phyloP scores from a whole-genome alignment of 2,888 invertebrate genomes.

The Himalopsyche kuldschensis region DNA sequence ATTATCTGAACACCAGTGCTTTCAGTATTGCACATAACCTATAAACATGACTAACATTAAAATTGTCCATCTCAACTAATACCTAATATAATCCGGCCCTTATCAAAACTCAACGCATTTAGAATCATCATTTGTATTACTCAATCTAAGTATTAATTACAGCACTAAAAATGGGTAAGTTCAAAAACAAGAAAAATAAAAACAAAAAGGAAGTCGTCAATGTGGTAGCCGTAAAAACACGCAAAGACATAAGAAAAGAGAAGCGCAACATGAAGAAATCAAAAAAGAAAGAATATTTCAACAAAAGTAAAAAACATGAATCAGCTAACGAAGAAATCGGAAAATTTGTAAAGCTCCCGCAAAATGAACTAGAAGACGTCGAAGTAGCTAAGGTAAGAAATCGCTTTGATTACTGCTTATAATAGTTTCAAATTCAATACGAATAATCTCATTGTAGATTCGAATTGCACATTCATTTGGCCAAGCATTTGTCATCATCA shows the following conservation, averaged over 20 bases:
- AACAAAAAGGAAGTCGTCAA: constrained; percentile 39
- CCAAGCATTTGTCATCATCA: too few relatives aligned
- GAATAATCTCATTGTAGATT: too few relatives aligned
- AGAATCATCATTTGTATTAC: too few relatives aligned
- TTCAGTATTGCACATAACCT: too few relatives aligned
- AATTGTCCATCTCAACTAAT: too few relatives aligned
- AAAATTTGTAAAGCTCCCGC: constrained; percentile 43
- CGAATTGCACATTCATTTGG: too few relatives aligned
- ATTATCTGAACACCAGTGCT: too few relatives aligned
- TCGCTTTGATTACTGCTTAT: background rate
- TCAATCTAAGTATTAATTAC: too few relatives aligned
- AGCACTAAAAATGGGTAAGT: constrained; percentile 24
- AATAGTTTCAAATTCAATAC: background rate
- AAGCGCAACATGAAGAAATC: constrained; percentile 70
- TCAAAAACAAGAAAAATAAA: constrained; percentile 30
- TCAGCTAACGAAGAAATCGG: constrained; percentile 35
- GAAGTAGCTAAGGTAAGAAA: background rate
- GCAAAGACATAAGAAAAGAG: constrained; percentile 75
- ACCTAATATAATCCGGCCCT: too few relatives aligned
- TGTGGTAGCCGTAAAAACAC: constrained; percentile 47
- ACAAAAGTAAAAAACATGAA: constrained; percentile 44
- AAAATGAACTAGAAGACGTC: constrained; percentile 26
- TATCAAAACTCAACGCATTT: too few relatives aligned
- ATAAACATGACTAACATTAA: too few relatives aligned
- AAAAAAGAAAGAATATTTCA: constrained; percentile 53